Evolutionary conservation across 2,113 vertebrate species (phyloP).

Genomic region (Typhlomys cinereus): DNA sequence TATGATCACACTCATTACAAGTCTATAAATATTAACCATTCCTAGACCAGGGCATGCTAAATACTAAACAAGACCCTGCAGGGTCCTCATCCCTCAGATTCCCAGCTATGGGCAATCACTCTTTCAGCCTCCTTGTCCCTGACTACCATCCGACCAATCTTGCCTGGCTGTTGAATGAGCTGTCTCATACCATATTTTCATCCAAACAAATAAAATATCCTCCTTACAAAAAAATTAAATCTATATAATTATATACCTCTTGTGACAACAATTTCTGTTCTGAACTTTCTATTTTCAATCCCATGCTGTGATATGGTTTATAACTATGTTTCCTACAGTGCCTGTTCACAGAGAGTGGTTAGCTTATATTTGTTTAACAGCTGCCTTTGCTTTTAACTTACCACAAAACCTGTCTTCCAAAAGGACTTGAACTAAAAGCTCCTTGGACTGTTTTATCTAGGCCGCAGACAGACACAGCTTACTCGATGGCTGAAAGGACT

Average conservation of each 20-base stretch:
- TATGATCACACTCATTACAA: slow-evolving; percentile 1
- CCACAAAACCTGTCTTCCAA: slow-evolving; percentile 51
- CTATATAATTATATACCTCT: background rate
- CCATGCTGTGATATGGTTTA: background rate
- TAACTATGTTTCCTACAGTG: slow-evolving; percentile 12
- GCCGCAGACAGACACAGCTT: slow-evolving; percentile 63
- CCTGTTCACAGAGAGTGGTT: slow-evolving; percentile 32
- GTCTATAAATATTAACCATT: slow-evolving; percentile 1
- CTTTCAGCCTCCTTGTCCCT: too few species aligned
- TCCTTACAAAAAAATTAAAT: background rate
- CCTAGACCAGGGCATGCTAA: background rate
- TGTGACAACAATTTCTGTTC: background rate
- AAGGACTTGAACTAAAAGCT: slow-evolving; percentile 51
- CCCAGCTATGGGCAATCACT: too few species aligned
- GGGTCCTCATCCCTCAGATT: background rate
- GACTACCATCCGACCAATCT: slow-evolving; percentile 4
- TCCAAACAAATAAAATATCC: background rate
- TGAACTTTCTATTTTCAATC: background rate
- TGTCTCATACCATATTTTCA: background rate
- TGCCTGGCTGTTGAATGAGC: slow-evolving; percentile 48
- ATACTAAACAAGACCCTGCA: background rate
- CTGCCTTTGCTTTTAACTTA: slow-evolving; percentile 36
- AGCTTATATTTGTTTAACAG: slow-evolving; percentile 64
- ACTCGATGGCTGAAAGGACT: slow-evolving; percentile 56
- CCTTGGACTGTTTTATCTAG: slow-evolving; percentile 54